Base-by-base conservation (phyloP, 2,113 vertebrate species). In the Casuarius casuarius region DNA sequence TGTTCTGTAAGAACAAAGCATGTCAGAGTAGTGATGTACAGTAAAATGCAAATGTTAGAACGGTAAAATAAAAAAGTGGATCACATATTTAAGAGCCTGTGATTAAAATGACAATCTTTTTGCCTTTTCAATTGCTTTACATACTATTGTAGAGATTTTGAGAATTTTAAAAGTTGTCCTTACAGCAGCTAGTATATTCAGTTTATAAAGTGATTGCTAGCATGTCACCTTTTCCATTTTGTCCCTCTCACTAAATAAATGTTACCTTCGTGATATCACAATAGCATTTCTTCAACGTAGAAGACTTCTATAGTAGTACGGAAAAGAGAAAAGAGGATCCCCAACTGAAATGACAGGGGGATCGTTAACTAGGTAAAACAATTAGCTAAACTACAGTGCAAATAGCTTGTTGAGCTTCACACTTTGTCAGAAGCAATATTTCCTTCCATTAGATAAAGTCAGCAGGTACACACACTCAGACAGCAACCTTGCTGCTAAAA, bases 81-180 rank as follows among this genome's bases (percentile, higher is more conserved):
- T 62, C 73, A 80, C 33, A 65, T 49, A 91, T 38, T 67, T 75
- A 84, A 84, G 18, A 87, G 38, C 31, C 71, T 29, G 29, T 0
- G 0, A 94, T 65, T 85, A 76, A 89, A 94, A 75, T 2, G 0
- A 81, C 54, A 49, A 18, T 62, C 58, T 49, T 54, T 48, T 61
- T 62, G 10, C 54, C 33, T 89, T 84, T 91, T 83, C 74, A 79
- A 73, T 22, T 35, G 51, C 33, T 94, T 95, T 85, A 79, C 16
- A 17, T 70, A 91, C 14, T 25, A 58, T 35, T 48, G 68, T 0
- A 1, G 18, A 25, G 52, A 90, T 90, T 79, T 28, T 75, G 59
- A 87, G 48, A 92, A 66, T 40, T 28, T 82, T 9, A 79, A 89
- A 92, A 85, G 17, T 76, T n/a, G 56, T 12, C 40, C 68, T 79